Base-by-base conservation (phyloP, 1,140 invertebrate genomes). In the Anoplolepis gracilipes region DNA sequence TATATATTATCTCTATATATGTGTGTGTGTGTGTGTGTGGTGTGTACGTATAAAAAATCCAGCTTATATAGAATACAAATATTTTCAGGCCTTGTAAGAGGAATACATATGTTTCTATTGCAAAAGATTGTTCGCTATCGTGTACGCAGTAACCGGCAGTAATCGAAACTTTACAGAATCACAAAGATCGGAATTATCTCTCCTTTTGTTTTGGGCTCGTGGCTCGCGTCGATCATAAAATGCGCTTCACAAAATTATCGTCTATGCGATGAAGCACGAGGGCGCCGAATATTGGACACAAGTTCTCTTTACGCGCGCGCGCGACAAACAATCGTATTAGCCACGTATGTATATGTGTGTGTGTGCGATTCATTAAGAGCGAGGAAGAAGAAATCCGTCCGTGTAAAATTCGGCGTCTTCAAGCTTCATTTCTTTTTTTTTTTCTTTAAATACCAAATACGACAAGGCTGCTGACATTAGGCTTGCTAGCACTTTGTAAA, bases 401-500 rank as follows among this genome's bases (percentile, higher is more conserved):
- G 88, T 77, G 2, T 1, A 19, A 49, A 81, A 88, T 90, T 90
- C 82, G 82, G 84, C 84, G 69, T 88, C 84, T 73, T 77, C 86
- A 86, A 92, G 87, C 87, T 90, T 92, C 89, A 87, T 87, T 72
- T n/a, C n/a, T n/a, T n/a, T n/a, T n/a, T n/a, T n/a, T n/a, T n/a
- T n/a, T 62, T 30, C 36, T 75, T 90, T 86, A 77, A 85, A 89
- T 91, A 92, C 91, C 87, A 90, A 91, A 92, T 92, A 92, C 88
- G 92, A 93, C 90, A 88, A 91, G 92, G 92, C 90, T 92, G 91
- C 91, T 90, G 90, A 93, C 90, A 91, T 91, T 94, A 94, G 93
- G 93, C 94, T 94, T 94, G 93, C 93, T 94, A 94, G 93, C 93
- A 95, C 93, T 94, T 79, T 94, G 92, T 94, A 94, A 94, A 94